A percentile compares a stretch with the other conserved stretches of the same genome.
These are phyloP conservation scores for Amphipoea oculea DNA, from an alignment of 2,888 invertebrate genomes.

Conservation along the genomic window DNA sequence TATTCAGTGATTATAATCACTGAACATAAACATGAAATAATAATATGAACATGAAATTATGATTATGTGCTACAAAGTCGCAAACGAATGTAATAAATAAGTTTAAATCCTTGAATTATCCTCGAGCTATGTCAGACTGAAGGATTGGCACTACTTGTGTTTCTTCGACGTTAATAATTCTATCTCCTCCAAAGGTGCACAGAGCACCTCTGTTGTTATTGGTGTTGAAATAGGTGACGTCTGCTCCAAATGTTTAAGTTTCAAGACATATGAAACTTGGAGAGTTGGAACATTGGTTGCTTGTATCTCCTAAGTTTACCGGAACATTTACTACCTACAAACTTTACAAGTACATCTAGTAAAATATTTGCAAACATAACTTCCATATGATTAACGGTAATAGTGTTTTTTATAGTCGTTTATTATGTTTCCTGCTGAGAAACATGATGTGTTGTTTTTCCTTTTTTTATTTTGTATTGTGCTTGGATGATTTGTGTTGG, in stretches of 20 bases:
- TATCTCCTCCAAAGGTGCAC: not conserved
- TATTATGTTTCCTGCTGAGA: slow-evolving; percentile 31
- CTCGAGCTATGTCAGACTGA: not conserved
- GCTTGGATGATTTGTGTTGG: not conserved
- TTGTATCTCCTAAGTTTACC: not conserved
- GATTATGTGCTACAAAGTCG: not conserved
- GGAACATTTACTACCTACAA: not conserved
- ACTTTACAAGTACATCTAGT: not conserved
- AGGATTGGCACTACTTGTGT: too few species aligned
- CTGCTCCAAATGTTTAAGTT: slow-evolving; percentile 2
- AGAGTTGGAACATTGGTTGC: not conserved
- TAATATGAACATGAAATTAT: not conserved
- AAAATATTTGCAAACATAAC: slow-evolving; percentile 18
- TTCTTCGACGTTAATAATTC: not conserved
- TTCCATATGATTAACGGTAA: slow-evolving; percentile 22
- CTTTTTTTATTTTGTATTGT: slow-evolving; percentile 8
- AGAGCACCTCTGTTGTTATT: not conserved
- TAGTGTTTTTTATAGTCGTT: slow-evolving; percentile 25
- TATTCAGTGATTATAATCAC: not conserved
- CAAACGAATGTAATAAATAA: not conserved
- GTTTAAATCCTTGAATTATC: too few species aligned
- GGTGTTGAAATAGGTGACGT: not conserved
- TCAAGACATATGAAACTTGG: not conserved
- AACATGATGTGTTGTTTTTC: slow-evolving; percentile 19
- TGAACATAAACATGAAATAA: too few species aligned